phyloP scores from a whole-genome alignment of 2,113 vertebrate genomes.

The Benitochromis conjunctus region DNA sequence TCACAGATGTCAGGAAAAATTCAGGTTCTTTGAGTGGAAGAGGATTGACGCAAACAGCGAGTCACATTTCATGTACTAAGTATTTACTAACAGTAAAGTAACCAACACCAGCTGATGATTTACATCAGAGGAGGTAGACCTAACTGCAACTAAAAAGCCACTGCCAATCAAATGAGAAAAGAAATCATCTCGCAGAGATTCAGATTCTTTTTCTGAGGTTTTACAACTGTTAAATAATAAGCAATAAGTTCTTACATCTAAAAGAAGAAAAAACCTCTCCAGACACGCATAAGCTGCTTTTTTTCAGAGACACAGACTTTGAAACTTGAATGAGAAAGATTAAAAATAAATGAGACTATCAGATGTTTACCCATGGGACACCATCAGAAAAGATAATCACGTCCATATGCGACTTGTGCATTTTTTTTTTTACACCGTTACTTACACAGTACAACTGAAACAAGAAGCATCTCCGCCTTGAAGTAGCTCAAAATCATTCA shows the following conservation, averaged over 20 bases:
- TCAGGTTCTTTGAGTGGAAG: background rate
- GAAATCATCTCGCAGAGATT: background rate
- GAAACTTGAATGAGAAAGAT: background rate
- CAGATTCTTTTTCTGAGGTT: background rate
- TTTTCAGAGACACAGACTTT: background rate
- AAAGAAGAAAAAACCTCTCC: background rate
- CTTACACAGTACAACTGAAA: background rate
- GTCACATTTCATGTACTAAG: background rate
- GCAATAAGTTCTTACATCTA: background rate
- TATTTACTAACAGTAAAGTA: background rate
- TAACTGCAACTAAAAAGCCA: background rate
- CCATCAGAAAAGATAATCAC: background rate
- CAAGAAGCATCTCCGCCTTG: background rate
- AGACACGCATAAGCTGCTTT: background rate
- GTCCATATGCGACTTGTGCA: background rate
- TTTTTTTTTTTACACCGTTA: background rate
- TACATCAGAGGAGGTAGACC: background rate
- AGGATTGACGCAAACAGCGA: background rate
- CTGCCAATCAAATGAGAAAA: background rate
- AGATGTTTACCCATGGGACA: background rate
- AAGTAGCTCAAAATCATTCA: background rate
- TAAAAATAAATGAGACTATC: background rate
- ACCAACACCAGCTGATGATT: background rate
- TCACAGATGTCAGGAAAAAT: background rate
- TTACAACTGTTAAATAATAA: background rate